phyloP scores from a whole-genome alignment of 2,113 vertebrate species.

The Oreocharis arfaki region DNA sequence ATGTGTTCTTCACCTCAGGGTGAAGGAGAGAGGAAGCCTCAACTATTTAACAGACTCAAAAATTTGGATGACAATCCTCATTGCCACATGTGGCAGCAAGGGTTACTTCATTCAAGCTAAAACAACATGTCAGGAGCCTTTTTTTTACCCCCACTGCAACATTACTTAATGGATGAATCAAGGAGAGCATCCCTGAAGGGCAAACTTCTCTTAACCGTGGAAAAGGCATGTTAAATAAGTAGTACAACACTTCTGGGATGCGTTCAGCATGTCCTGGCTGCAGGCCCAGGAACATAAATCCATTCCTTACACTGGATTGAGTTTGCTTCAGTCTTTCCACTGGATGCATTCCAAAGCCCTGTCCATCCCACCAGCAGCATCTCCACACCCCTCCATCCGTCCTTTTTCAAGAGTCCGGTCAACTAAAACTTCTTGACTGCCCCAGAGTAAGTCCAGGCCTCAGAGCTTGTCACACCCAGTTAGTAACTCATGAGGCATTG shows the following conservation, averaged over 20 bases:
- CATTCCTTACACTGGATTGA: not conserved
- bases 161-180: conserved; percentile 6
- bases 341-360: conserved; percentile 5
- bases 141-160: fast-evolving
- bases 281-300: conserved; percentile 24
- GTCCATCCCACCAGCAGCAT: not conserved
- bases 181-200: conserved; percentile 34
- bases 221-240: conserved; percentile 30
- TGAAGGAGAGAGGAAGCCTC: not conserved
- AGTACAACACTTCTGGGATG: conserved; percentile 46
- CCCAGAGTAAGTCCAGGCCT: not conserved
- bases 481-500: not conserved
- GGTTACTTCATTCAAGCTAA: conserved; percentile 29
- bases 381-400: not conserved
- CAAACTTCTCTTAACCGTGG: conserved; percentile 31
- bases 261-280: conserved; percentile 38
- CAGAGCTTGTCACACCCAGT: not conserved
- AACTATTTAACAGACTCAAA: not conserved
- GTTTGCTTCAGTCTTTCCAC: conserved; percentile 24
- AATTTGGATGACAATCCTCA: not conserved
- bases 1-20: not conserved
- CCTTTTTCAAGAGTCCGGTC: not conserved
- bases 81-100: not conserved
- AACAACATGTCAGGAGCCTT: not conserved
- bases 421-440: not conserved